Evolutionary conservation across 2,113 vertebrate species (phyloP).

Genomic region (Paracanthobrama guichenoti): DNA sequence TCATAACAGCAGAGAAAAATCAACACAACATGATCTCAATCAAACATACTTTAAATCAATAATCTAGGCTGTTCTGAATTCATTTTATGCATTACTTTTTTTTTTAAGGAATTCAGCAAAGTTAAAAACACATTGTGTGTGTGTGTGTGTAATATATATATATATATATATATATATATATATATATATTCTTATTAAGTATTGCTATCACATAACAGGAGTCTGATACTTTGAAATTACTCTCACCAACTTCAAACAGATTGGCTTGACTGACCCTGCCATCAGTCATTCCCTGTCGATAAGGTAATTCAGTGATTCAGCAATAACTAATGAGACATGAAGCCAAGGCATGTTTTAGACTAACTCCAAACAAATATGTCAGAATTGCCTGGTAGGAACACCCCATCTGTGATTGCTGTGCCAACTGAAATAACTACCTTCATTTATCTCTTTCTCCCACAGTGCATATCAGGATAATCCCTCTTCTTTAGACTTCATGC

Average conservation of each 20-base stretch:
- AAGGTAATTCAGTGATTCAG: slow-evolving; percentile 27
- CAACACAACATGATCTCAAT: not conserved
- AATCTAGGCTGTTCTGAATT: not conserved
- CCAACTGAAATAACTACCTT: slow-evolving; percentile 49
- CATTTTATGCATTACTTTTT: not conserved
- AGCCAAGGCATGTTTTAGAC: slow-evolving; percentile 10
- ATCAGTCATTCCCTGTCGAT: slow-evolving; percentile 16
- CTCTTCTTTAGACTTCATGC: slow-evolving; percentile 38
- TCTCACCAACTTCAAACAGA: not conserved
- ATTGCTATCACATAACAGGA: not conserved
- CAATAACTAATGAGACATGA: slow-evolving; percentile 1
- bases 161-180: too few species aligned
- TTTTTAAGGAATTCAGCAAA: not conserved
- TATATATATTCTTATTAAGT: not conserved
- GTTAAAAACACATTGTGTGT: not conserved
- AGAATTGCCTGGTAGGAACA: slow-evolving; percentile 34
- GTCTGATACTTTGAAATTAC: not conserved
- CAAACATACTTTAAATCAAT: not conserved
- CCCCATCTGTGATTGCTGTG: slow-evolving; percentile 40
- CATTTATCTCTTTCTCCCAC: slow-evolving; percentile 45
- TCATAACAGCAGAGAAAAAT: slow-evolving; percentile 11
- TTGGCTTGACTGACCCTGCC: slow-evolving; percentile 12
- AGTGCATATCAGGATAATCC: slow-evolving; percentile 49
- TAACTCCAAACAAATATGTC: slow-evolving; percentile 26
- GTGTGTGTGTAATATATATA: too few species aligned